phyloP scores from a whole-genome alignment of 37 sponge, comb jelly and placozoan species.

The Oopsacas minuta region DNA sequence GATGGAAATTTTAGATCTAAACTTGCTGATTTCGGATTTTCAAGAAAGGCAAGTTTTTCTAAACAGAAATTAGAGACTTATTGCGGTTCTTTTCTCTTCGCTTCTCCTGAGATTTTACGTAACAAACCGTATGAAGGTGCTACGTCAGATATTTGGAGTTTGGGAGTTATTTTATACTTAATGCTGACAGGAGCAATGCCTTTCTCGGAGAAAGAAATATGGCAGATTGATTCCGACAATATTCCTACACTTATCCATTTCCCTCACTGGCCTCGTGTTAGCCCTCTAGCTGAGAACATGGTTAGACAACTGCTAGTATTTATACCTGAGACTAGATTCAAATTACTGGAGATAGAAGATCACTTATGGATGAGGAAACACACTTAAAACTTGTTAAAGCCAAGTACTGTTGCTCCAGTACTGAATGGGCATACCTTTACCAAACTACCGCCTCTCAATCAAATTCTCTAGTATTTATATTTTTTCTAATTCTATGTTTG shows the following conservation, averaged over 20 bases:
- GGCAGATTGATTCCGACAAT: neutral
- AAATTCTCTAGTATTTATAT: neutral
- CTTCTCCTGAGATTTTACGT: constrained; percentile 62
- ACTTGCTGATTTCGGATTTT: constrained; percentile 73
- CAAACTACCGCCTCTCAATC: constrained; percentile 6
- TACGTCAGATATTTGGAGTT: constrained; percentile 72
- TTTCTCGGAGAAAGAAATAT: constrained; percentile 22
- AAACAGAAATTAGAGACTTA: constrained; percentile 30
- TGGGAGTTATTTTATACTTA: constrained; percentile 71
- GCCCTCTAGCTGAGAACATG: neutral
- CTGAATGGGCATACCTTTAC: neutral
- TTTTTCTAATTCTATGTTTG: no score
- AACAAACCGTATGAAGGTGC: constrained; percentile 58
- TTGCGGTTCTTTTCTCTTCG: constrained; percentile 67
- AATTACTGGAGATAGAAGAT: neutral
- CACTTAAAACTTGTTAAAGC: neutral
- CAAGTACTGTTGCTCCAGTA: neutral
- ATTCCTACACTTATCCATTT: neutral
- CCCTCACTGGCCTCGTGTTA: neutral
- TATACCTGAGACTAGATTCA: neutral
- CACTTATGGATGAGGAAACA: neutral
- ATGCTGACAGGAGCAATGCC: constrained; percentile 82
- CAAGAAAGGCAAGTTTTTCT: constrained; percentile 28
- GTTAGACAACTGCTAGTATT: neutral
- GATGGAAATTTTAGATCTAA: constrained; percentile 15